phyloP scores from a whole-genome alignment of 2,113 vertebrate species.

The Cebidichthys violaceus region DNA sequence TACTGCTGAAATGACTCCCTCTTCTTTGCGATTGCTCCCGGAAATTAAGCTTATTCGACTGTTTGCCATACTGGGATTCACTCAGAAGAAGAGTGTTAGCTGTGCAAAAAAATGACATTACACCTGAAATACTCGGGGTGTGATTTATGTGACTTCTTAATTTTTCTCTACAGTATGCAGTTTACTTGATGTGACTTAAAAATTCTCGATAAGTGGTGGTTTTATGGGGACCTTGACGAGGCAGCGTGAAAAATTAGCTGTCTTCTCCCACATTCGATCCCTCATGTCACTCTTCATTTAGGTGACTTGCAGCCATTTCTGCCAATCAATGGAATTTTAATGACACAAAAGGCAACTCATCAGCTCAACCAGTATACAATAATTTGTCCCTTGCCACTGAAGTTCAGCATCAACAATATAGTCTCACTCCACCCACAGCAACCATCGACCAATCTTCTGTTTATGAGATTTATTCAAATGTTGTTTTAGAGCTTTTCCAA shows the following conservation, averaged over 20 bases:
- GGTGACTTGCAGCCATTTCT: conserved; percentile 46
- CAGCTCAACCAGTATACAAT: conserved; percentile 50
- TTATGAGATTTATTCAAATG: conserved; percentile 65
- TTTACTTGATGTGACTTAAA: conserved; percentile 11
- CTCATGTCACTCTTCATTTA: conserved; percentile 71
- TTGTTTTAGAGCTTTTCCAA: conserved; percentile 56
- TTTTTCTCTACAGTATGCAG: conserved; percentile 8
- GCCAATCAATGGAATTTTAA: conserved; percentile 72
- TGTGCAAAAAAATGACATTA: conserved; percentile 10
- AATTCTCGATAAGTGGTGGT: conserved; percentile 20
- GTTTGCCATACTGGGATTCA: conserved; percentile 27
- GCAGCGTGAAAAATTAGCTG: conserved; percentile 62
- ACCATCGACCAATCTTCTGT: conserved; percentile 47
- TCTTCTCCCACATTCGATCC: conserved; percentile 30
- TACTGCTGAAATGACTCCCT: conserved; percentile 15
- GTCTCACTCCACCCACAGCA: conserved; percentile 29
- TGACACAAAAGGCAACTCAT: conserved; percentile 64
- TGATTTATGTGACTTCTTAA: conserved; percentile 26
- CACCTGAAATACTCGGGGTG: conserved; percentile 23
- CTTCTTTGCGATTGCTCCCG: conserved; percentile 13
- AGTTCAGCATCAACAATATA: conserved; percentile 62
- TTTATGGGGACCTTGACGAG: conserved; percentile 50
- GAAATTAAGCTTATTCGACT: conserved; percentile 27
- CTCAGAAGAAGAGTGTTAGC: conserved; percentile 20
- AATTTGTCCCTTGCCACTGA: conserved; percentile 66